These are phyloP conservation scores for Pedetes capensis DNA, from an alignment of 2,113 vertebrate species.

Conservation along the genomic window DNA sequence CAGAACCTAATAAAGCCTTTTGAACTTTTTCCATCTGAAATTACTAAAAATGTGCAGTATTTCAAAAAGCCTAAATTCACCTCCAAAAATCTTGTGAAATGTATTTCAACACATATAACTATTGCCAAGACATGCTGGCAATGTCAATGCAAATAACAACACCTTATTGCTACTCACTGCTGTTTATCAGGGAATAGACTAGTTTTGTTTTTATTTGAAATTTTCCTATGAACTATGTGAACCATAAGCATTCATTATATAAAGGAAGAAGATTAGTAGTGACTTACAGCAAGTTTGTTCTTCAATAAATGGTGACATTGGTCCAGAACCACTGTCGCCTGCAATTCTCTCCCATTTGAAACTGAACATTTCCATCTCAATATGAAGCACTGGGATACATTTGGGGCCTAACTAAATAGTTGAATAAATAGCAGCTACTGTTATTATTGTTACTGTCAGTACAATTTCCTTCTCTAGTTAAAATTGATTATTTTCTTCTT, in stretches of 20 bases:
- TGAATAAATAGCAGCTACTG: not conserved
- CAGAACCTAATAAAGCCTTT: conserved; percentile 22
- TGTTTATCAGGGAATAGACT: not conserved
- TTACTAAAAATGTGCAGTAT: conserved; percentile 50
- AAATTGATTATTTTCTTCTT: conserved; percentile 23
- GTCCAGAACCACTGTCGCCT: not conserved
- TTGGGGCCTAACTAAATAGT: not conserved
- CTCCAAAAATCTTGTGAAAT: conserved; percentile 52
- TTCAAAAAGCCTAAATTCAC: conserved; percentile 39
- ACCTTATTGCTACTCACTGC: not conserved
- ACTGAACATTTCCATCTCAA: not conserved
- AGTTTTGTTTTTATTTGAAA: not conserved
- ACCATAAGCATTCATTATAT: not conserved
- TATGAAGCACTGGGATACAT: not conserved
- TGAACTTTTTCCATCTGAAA: conserved; percentile 42
- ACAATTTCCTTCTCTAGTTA: conserved; percentile 11
- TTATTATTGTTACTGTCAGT: conserved; percentile 21
- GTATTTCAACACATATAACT: conserved; percentile 10
- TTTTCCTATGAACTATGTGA: not conserved
- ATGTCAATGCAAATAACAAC: not conserved
- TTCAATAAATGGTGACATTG: not conserved
- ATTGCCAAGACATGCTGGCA: not conserved
- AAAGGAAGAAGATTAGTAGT: not conserved
- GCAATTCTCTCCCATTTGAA: not conserved
- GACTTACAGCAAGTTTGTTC: not conserved